These are phyloP conservation scores for Cyrtodaria siliqua DNA, from an alignment of 2,888 invertebrate genomes.

Conservation along the genomic window DNA sequence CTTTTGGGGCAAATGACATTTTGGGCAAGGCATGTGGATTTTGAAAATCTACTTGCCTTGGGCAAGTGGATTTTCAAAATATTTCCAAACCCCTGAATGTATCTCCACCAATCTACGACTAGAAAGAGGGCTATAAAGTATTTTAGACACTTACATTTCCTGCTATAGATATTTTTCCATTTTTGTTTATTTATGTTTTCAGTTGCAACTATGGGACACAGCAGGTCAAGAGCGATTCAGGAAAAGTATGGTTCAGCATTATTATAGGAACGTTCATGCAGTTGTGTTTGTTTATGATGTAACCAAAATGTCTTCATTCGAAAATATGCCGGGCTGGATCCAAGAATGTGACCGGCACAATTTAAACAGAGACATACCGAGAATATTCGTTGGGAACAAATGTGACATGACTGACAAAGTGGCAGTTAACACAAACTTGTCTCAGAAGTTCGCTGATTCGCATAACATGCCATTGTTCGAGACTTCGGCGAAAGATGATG, in stretches of 20 bases:
- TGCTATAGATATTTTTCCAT: too few species aligned
- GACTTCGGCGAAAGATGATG: slow-evolving; percentile 92
- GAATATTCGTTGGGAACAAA: slow-evolving; percentile 93
- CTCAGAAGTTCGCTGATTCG: slow-evolving; percentile 88
- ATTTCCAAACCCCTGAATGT: too few species aligned
- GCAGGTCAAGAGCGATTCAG: slow-evolving; percentile 94
- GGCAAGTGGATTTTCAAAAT: too few species aligned
- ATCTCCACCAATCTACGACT: too few species aligned
- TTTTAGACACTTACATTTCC: too few species aligned
- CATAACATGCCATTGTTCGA: slow-evolving; percentile 92
- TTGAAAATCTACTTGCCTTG: too few species aligned
- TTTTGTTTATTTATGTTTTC: slow-evolving; percentile 83
- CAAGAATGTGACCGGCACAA: slow-evolving; percentile 91
- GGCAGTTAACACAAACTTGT: slow-evolving; percentile 90
- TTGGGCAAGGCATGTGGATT: too few species aligned
- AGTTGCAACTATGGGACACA: slow-evolving; percentile 93
- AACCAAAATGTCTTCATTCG: slow-evolving; percentile 89
- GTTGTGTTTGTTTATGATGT: slow-evolving; percentile 95
- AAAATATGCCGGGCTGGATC: slow-evolving; percentile 91
- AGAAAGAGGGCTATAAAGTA: too few species aligned
- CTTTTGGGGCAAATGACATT: too few species aligned
- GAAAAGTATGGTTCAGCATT: slow-evolving; percentile 93
- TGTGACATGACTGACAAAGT: slow-evolving; percentile 89
- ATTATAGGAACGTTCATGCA: slow-evolving; percentile 94
- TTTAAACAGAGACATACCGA: slow-evolving; percentile 89